Conservation (phyloP, 2,888 invertebrate species). For the Therioaphis trifolii region DNA sequence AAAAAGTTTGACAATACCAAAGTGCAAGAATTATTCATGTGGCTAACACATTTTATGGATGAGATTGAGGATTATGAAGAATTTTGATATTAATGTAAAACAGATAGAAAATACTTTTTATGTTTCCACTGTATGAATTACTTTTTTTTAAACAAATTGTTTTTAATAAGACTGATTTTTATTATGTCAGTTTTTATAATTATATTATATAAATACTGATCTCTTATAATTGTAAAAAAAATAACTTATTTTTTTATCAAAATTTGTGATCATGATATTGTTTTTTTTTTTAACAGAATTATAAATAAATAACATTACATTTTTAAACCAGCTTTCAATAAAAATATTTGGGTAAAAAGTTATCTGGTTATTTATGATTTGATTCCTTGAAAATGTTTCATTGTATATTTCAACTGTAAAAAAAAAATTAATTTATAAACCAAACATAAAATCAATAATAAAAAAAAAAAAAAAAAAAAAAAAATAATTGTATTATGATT, state of each 20-base stretch:
- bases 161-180: conserved; percentile 43
- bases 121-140: neutral
- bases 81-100: neutral
- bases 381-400: no score
- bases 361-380: no score
- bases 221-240: neutral
- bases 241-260: neutral
- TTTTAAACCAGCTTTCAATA: no score
- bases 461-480: no score
- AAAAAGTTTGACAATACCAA: conserved; percentile 56
- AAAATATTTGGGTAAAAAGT: no score
- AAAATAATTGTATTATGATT: no score
- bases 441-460: no score
- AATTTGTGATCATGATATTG: neutral
- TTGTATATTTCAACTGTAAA: no score
- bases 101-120: neutral
- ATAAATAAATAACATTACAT: neutral
- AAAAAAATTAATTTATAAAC: no score
- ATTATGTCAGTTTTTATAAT: conserved; percentile 16
- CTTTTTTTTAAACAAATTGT: neutral
- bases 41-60: conserved; percentile 56
- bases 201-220: neutral
- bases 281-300: neutral
- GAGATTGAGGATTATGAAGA: conserved; percentile 38
- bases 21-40: conserved; percentile 54